Conservation (phyloP, 1,140 invertebrate genomes). For the Batillaria attramentaria region DNA sequence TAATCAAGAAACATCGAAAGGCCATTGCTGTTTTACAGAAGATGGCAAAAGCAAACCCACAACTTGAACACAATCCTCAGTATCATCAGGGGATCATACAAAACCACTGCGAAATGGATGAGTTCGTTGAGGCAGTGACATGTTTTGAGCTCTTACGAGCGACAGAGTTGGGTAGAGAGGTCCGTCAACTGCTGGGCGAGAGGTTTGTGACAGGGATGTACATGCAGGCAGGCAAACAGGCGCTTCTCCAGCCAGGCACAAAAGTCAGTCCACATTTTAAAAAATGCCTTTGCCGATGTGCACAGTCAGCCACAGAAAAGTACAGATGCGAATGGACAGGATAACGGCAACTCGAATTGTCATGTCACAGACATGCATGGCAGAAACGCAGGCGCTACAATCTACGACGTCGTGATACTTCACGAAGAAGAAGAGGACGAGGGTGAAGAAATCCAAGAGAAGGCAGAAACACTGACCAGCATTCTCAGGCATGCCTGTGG, state of each 20-base stretch:
- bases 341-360: neutral
- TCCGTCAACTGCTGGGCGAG: neutral
- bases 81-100: neutral
- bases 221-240: neutral
- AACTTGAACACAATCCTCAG: neutral
- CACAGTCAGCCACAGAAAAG: neutral
- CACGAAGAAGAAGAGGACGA: constrained; percentile 4
- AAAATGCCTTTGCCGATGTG: neutral
- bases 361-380: too few relatives aligned
- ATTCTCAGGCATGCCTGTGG: neutral
- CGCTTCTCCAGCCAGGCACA: neutral
- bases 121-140: neutral
- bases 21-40: neutral
- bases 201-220: neutral
- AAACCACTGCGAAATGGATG: neutral
- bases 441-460: too few relatives aligned
- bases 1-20: neutral
- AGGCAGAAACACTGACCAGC: neutral
- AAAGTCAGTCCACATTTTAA: neutral
- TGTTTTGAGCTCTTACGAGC: neutral
- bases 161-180: neutral
- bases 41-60: neutral
- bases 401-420: constrained; percentile 5
- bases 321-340: too few relatives aligned
- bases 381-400: too few relatives aligned